Conservation (phyloP, 2,113 vertebrate genomes). For the Tamias sibiricus region DNA sequence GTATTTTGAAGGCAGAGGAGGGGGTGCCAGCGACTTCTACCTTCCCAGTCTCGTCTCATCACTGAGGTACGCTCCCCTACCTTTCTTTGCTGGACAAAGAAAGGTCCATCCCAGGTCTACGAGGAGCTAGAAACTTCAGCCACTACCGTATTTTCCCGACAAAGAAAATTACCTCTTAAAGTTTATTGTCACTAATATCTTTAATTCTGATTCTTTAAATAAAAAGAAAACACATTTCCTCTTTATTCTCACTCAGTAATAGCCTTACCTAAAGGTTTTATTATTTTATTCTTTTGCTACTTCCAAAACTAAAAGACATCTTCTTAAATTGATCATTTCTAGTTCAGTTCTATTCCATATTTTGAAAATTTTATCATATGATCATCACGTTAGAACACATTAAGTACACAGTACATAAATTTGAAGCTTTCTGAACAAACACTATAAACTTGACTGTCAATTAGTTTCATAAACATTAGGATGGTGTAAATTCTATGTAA, state of each 20-base stretch:
- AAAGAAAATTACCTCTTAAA: not conserved
- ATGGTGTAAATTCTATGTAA: not conserved
- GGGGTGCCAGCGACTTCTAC: too few relatives aligned
- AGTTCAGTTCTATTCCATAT: not conserved
- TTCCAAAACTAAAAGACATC: not conserved
- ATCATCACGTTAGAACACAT: not conserved
- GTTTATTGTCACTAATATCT: not conserved
- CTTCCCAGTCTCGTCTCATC: too few relatives aligned
- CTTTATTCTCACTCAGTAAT: not conserved
- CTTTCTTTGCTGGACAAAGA: too few relatives aligned
- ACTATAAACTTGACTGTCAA: not conserved
- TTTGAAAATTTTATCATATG: not conserved
- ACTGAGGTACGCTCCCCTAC: too few relatives aligned
- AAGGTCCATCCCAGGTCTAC: too few relatives aligned
- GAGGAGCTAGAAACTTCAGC: too few relatives aligned
- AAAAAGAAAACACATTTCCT: not conserved
- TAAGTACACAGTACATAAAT: not conserved
- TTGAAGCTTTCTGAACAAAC: not conserved
- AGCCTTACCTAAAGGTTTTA: not conserved
- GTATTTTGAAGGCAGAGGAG: too few relatives aligned
- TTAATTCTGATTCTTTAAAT: not conserved
- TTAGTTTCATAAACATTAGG: not conserved
- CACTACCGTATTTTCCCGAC: too few relatives aligned
- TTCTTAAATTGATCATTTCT: not conserved
- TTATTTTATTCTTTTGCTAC: not conserved